Evolutionary conservation across 2,113 vertebrate species (phyloP), one percentile per base, ranked within the genome.

Genomic region (Odontophorus gujanensis): DNA sequence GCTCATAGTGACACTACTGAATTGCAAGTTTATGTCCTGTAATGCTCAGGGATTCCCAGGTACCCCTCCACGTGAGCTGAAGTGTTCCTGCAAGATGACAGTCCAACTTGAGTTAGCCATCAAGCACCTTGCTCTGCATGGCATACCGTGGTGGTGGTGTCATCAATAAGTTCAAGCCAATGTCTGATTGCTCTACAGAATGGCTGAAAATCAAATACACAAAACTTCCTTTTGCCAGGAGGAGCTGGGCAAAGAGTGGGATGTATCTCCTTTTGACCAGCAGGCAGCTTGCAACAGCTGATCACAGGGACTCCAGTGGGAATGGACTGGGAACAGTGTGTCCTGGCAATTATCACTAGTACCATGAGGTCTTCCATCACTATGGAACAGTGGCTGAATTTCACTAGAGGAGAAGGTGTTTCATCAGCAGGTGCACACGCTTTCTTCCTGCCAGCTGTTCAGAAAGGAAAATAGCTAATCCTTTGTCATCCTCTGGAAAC

Each of bases 51-150:
- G 9, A 47, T 88, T 71, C 65, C 59, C 4, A 67, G 19, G 12
- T 38, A 78, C 40, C 18, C 8, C 7, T 74, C 12, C 40, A 45
- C n/a, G 42, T 9, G 48, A 80, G 22, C 19, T 0, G 3, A 69
- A 76, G 18, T 50, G 43, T 24, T 89, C 21, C 58, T 82, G 30
- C 38, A 22, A n/a, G 67, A 45, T 43, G 30, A 68, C 6, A 21
- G 72, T 30, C 50, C 53, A 76, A 1, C 1, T 6, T 18, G 15
- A 87, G 71, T 53, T 87, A 55, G 58, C 36, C 28, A n/a, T 24
- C 0, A 0, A 58, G 30, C 4, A 57, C 16, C 16, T 9, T 87
- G 58, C 47, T 55, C 24, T 79, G 51, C 0, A 0, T 80, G 28
- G 18, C 14, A 17, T 59, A 74, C 13, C 21, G 53, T 21, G 36